Percentiles rank a stretch among this genome's conserved stretches.
Evolutionary conservation across 2,113 vertebrate genomes (phyloP).

Genomic region (Sus scrofa): T2T-Sscrofa CM000819.6:112109501-112110000

Average conservation of each 20-base stretch:
- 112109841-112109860: conserved; percentile 75
- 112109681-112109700: background rate
- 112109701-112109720: background rate
- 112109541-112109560: background rate
- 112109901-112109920: background rate
- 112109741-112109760: conserved; percentile 54
- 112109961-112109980: background rate
- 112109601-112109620: background rate
- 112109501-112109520: background rate
- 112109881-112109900: conserved; percentile 36
- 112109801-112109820: conserved; percentile 61
- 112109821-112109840: conserved; percentile 77
- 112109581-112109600: background rate
- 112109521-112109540: background rate
- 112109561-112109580: background rate
- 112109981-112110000: background rate
- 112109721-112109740: background rate
- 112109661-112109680: background rate
- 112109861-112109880: conserved; percentile 68
- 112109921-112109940: too few species aligned
- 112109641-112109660: background rate
- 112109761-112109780: conserved; percentile 75
- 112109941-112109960: background rate
- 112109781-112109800: conserved; percentile 68
- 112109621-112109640: background rate